Evolutionary conservation across 2,113 vertebrate species (phyloP).

Genomic region (Petroica traversi): DNA sequence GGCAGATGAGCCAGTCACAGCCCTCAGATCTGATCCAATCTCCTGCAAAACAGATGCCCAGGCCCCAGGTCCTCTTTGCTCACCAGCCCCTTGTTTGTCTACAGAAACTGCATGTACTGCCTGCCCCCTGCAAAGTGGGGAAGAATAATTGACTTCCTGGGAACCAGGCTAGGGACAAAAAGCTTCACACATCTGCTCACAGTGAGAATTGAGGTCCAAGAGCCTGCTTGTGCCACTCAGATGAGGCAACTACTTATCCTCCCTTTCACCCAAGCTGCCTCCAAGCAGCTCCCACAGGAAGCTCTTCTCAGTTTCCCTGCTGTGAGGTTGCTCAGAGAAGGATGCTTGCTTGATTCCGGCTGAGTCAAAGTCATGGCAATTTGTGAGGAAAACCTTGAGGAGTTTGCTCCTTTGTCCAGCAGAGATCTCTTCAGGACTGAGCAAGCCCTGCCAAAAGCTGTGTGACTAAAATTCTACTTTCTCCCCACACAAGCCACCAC

Average conservation of each 20-base stretch:
- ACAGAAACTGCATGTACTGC: background rate
- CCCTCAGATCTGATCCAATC: background rate
- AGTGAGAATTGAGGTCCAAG: background rate
- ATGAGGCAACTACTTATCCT: background rate
- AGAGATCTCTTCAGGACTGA: background rate
- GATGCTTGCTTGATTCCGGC: background rate
- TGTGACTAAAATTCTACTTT: background rate
- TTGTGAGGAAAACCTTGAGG: background rate
- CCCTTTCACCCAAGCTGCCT: background rate
- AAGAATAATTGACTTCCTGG: background rate
- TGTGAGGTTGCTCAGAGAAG: background rate
- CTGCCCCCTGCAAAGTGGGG: background rate
- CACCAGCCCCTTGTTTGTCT: background rate
- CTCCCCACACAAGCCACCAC: background rate
- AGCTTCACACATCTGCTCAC: accelerated
- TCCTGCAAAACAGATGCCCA: background rate
- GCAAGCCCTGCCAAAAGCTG: background rate
- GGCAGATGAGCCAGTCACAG: conserved; percentile 35
- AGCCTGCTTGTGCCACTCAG: background rate
- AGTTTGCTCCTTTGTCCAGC: background rate
- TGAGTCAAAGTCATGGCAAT: background rate
- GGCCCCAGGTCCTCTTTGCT: background rate
- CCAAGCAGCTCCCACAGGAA: background rate
- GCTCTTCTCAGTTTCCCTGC: accelerated
- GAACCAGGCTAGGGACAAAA: background rate